phyloP scores from a whole-genome alignment of 2,888 invertebrate species.

The Aporophyla nigra region DNA sequence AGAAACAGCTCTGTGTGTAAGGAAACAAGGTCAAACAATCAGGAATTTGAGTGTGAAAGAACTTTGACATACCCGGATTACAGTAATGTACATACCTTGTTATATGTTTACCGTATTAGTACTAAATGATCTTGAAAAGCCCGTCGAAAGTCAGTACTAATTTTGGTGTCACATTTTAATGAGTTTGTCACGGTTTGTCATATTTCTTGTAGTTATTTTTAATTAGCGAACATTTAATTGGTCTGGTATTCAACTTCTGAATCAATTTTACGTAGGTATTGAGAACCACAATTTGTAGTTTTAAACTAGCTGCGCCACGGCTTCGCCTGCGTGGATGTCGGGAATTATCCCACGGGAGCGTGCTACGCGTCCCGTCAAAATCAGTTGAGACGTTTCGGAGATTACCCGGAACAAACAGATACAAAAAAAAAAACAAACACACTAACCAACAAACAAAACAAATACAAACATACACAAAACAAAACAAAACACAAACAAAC shows the following conservation, averaged over 20 bases:
- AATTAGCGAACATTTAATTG: neutral
- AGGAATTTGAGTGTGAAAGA: constrained; percentile 1
- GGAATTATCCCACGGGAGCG: no score
- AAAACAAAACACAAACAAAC: no score
- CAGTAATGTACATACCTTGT: neutral
- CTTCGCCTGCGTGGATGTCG: no score
- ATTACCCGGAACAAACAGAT: no score
- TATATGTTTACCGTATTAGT: constrained; percentile 29
- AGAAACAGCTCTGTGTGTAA: neutral
- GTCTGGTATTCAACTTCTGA: neutral
- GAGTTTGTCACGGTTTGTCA: constrained; percentile 16
- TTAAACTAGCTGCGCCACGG: no score
- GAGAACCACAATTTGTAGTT: no score
- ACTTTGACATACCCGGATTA: constrained; percentile 2
- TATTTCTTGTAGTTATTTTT: neutral
- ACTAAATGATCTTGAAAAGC: constrained; percentile 28
- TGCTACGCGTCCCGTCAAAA: no score
- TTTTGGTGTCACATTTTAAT: constrained; percentile 38
- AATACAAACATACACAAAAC: no score
- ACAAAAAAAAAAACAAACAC: no score
- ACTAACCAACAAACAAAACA: no score
- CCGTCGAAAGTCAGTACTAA: constrained; percentile 9
- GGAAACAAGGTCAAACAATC: constrained; percentile 26
- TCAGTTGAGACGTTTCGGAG: no score
- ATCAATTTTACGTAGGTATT: neutral